phyloP scores from a whole-genome alignment of 1,140 invertebrate species.

The Adelges cooleyi region DNA sequence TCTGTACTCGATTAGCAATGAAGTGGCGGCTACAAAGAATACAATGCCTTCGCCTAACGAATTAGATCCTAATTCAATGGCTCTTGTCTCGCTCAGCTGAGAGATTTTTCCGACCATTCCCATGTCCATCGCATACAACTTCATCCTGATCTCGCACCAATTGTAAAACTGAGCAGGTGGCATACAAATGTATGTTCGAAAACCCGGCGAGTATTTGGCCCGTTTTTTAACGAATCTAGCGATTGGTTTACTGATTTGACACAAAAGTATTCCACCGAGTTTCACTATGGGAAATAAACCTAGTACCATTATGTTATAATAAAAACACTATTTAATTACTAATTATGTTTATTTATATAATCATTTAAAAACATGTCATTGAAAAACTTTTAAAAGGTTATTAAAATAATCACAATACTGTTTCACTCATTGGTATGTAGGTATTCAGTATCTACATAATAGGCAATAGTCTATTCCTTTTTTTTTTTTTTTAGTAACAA shows the following conservation, averaged over 20 bases:
- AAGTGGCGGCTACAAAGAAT: slow-evolving; percentile 66
- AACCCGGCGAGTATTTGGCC: slow-evolving; percentile 77
- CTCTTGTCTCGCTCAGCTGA: slow-evolving; percentile 80
- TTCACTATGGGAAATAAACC: slow-evolving; percentile 81
- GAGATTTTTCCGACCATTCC: slow-evolving; percentile 82
- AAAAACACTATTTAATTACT: not conserved
- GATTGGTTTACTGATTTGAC: slow-evolving; percentile 89
- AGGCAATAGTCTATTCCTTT: too few relatives aligned
- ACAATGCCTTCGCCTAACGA: slow-evolving; percentile 85
- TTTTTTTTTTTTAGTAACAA: too few relatives aligned
- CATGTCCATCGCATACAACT: slow-evolving; percentile 87
- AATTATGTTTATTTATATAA: not conserved
- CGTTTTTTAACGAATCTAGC: slow-evolving; percentile 72
- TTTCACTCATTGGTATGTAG: too few relatives aligned
- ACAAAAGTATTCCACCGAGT: slow-evolving; percentile 71
- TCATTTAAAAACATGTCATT: not conserved
- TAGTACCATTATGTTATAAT: slow-evolving; percentile 48
- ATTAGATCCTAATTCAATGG: slow-evolving; percentile 88
- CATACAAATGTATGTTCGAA: slow-evolving; percentile 87
- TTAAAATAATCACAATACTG: too few relatives aligned
- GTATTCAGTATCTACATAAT: too few relatives aligned
- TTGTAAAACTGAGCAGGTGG: slow-evolving; percentile 94
- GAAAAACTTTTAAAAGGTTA: too few relatives aligned
- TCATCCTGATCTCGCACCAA: slow-evolving; percentile 83
- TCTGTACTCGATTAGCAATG: slow-evolving; percentile 69